Evolutionary conservation across 2,797 vertebrate species (phyloP).

Genomic region (Schizopygopsis pylzovi): DNA sequence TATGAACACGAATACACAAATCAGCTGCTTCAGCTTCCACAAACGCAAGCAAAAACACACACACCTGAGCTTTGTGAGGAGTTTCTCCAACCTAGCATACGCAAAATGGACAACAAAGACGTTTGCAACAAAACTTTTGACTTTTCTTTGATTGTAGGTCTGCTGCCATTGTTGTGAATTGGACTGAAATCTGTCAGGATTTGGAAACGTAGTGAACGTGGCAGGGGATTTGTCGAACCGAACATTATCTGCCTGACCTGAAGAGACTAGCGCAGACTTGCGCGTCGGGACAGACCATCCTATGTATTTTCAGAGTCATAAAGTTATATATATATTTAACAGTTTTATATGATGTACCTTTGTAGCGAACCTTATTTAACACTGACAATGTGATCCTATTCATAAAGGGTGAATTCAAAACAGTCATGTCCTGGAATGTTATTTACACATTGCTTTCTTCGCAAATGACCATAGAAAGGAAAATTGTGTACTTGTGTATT

Average conservation of each 20-base stretch:
- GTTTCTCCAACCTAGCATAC: slow-evolving; percentile 40
- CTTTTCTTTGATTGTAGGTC: slow-evolving; percentile 71
- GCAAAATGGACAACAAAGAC: slow-evolving; percentile 22
- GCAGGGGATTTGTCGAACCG: slow-evolving; percentile 74
- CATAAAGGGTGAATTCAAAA: slow-evolving; percentile 58
- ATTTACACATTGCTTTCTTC: slow-evolving; percentile 44
- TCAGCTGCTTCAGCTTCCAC: not conserved
- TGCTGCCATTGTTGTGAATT: slow-evolving; percentile 80
- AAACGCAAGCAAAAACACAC: slow-evolving; percentile 60
- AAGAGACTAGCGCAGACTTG: slow-evolving; percentile 21
- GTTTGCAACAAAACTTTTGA: slow-evolving; percentile 66
- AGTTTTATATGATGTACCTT: slow-evolving; percentile 94
- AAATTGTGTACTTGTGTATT: slow-evolving; percentile 31
- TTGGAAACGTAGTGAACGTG: slow-evolving; percentile 83
- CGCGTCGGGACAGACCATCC: slow-evolving; percentile 68
- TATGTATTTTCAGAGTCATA: slow-evolving; percentile 94
- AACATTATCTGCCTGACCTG: slow-evolving; percentile 80
- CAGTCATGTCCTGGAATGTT: slow-evolving; percentile 49
- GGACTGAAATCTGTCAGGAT: slow-evolving; percentile 72
- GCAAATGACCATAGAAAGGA: slow-evolving; percentile 22
- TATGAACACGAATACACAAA: slow-evolving; percentile 47
- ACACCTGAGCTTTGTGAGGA: slow-evolving; percentile 54
- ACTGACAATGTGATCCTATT: slow-evolving; percentile 80
- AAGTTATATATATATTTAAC: slow-evolving; percentile 89
- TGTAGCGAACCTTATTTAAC: slow-evolving; percentile 91